Percentiles rank a stretch among this genome's conserved stretches.
Evolutionary conservation across 2,113 vertebrate species (phyloP).

Genomic region (Athene noctua): DNA sequence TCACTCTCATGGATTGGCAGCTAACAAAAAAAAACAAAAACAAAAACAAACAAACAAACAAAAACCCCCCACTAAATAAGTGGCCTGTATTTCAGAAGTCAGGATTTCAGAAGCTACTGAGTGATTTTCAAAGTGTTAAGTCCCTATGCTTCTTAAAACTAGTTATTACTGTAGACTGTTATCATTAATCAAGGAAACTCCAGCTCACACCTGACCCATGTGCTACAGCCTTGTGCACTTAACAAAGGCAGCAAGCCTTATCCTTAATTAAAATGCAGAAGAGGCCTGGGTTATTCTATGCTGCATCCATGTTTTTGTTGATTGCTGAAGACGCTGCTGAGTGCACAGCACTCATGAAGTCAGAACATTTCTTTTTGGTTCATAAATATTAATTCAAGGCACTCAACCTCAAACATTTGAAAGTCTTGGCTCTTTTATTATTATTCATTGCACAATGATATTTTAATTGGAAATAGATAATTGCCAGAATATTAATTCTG

Average conservation of each 20-base stretch:
- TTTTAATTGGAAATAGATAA: constrained; percentile 36
- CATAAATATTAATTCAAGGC: constrained; percentile 45
- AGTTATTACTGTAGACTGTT: background rate
- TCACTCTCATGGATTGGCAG: background rate
- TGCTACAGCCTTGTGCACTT: background rate
- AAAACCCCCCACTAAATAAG: background rate
- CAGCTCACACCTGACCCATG: background rate
- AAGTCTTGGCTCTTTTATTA: background rate
- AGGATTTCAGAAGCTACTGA: background rate
- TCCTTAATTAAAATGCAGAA: background rate
- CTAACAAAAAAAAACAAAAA: background rate
- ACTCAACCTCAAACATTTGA: background rate
- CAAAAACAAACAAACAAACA: background rate
- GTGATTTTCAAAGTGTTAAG: background rate
- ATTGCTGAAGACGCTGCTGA: constrained; percentile 7
- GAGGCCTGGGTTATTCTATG: background rate
- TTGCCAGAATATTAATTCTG: constrained; percentile 6
- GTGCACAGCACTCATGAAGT: background rate
- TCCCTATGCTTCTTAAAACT: background rate
- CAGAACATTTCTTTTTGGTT: background rate
- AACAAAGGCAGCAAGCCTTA: background rate
- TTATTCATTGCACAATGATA: background rate
- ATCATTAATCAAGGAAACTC: background rate
- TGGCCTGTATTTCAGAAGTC: background rate
- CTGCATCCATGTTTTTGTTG: background rate